phyloP scores from a whole-genome alignment of 2,113 vertebrate genomes.

The Elgaria multicarinata region DNA sequence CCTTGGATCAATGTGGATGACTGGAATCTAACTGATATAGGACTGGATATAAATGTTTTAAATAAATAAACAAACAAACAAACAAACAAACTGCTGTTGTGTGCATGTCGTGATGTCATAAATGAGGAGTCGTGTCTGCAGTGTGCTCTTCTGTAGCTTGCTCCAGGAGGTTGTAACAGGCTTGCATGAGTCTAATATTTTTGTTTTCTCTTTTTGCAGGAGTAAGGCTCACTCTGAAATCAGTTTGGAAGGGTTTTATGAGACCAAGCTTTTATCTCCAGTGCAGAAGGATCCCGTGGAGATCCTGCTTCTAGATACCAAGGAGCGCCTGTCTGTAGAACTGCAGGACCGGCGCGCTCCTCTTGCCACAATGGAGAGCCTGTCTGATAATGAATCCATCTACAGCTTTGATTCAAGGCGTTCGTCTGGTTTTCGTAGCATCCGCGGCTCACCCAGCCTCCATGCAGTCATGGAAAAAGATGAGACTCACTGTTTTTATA shows the following conservation, averaged over 20 bases:
- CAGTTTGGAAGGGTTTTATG: constrained; percentile 94
- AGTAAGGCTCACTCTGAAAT: constrained; percentile 96
- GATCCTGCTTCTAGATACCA: constrained; percentile 91
- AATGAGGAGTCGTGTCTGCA: background rate
- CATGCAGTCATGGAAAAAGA: constrained; percentile 88
- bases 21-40: too few species aligned
- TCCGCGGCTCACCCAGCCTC: constrained; percentile 94
- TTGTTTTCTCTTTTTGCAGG: constrained; percentile 70
- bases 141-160: constrained; percentile 11
- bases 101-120: background rate
- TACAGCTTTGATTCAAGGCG: constrained; percentile 97
- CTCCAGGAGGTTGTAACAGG: constrained; percentile 1
- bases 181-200: background rate
- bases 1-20: rapidly evolving
- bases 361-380: constrained; percentile 95
- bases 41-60: too few species aligned
- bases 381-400: constrained; percentile 95
- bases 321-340: constrained; percentile 91
- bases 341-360: constrained; percentile 93
- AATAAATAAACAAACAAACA: too few species aligned
- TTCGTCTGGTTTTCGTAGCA: constrained; percentile 90
- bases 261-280: constrained; percentile 85
- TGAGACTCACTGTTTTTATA: constrained; percentile 87
- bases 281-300: constrained; percentile 86
- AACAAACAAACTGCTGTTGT: background rate